phyloP scores from a whole-genome alignment of 2,113 vertebrate species.

The Prionailurus bengalensis region DNA sequence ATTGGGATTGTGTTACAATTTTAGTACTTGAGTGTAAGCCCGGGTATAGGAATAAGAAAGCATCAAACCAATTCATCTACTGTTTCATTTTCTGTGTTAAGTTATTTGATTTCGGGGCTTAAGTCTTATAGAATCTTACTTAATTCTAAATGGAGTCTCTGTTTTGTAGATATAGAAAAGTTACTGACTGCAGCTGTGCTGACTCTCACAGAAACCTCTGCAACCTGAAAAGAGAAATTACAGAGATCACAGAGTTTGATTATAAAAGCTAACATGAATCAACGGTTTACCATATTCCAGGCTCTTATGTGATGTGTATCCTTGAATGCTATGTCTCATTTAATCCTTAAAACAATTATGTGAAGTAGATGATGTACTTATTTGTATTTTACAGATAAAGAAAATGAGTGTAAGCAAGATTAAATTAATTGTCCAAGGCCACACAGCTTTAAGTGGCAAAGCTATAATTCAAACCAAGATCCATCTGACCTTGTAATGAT shows the following conservation, averaged over 20 bases:
- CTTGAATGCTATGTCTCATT: not conserved
- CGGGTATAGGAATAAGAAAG: not conserved
- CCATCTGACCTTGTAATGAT: not conserved
- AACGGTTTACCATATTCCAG: not conserved
- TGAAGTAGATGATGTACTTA: conserved; percentile 1
- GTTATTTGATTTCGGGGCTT: not conserved
- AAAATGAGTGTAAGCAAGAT: not conserved
- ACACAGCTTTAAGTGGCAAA: not conserved
- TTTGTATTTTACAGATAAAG: conserved; percentile 30
- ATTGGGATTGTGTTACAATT: conserved; percentile 7
- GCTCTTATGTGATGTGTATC: not conserved
- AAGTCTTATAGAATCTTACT: not conserved
- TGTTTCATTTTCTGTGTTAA: conserved; percentile 8
- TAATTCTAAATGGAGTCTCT: not conserved
- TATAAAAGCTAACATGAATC: not conserved
- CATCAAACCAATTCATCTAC: not conserved
- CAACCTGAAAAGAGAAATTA: conserved; percentile 18
- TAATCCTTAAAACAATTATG: conserved; percentile 49
- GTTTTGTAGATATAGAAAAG: not conserved
- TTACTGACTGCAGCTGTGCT: not conserved
- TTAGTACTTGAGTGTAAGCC: not conserved
- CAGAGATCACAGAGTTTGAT: not conserved
- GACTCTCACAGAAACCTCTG: conserved; percentile 36
- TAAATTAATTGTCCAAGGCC: not conserved
- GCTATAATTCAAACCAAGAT: not conserved